These are phyloP conservation scores for Centropristis striata DNA, from an alignment of 2,113 vertebrate genomes.

Conservation along the genomic window DNA sequence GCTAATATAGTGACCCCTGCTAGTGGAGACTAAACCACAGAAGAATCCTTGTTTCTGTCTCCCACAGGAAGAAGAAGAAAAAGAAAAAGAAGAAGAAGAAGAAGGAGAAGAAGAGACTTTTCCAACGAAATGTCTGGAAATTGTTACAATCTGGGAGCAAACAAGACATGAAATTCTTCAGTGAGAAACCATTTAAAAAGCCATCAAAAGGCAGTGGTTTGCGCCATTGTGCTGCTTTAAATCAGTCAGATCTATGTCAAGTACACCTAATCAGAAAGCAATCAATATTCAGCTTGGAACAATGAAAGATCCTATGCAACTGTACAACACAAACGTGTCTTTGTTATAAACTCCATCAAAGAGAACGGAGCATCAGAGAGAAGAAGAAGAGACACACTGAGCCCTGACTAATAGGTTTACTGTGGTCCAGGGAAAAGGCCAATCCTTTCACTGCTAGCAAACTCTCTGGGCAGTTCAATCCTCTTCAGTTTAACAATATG, in stretches of 20 bases:
- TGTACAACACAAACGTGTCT: constrained; percentile 19
- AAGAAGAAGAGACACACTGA: constrained; percentile 31
- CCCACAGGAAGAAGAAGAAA: constrained; percentile 24
- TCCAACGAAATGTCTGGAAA: constrained; percentile 44
- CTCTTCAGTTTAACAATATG: constrained; percentile 43
- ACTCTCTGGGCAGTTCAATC: constrained; percentile 50
- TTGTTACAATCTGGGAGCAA: constrained; percentile 19
- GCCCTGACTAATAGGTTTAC: constrained; percentile 55
- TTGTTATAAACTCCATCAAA: constrained; percentile 38
- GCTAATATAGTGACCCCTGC: constrained; percentile 55
- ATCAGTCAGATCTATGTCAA: constrained; percentile 43
- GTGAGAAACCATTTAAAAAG: constrained; percentile 28
- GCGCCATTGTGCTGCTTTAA: constrained; percentile 8
- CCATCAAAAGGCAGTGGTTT: constrained; percentile 33
- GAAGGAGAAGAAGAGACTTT: constrained; percentile 12
- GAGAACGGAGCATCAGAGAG: constrained; percentile 5
- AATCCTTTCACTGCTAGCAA: constrained; percentile 32
- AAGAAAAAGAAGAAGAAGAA: no score
- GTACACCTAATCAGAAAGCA: constrained; percentile 12
- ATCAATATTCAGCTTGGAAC: constrained; percentile 39
- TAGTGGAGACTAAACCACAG: constrained; percentile 43
- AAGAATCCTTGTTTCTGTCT: constrained; percentile 42
- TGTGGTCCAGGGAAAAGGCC: constrained; percentile 51
- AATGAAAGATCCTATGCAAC: constrained; percentile 7
- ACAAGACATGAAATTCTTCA: constrained; percentile 24